phyloP scores from a whole-genome alignment of 2,888 invertebrate species.

The Diadegma fenestrale region DNA sequence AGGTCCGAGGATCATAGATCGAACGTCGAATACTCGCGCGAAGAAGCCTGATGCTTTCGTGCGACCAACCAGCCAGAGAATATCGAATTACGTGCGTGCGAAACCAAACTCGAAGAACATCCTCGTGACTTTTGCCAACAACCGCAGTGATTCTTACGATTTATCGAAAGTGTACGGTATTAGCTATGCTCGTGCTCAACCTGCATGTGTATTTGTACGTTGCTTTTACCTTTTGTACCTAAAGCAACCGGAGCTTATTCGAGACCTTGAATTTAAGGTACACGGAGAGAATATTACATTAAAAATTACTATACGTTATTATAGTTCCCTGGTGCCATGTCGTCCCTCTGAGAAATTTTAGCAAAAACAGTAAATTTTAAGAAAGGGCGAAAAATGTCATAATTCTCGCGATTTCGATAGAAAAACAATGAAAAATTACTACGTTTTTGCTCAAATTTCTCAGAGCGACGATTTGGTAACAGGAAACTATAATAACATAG shows the following conservation, averaged over 20 bases:
- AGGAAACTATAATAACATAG: no score
- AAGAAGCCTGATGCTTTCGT: constrained; percentile 13
- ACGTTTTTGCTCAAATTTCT: no score
- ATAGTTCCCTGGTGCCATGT: no score
- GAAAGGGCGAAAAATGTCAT: no score
- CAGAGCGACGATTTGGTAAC: no score
- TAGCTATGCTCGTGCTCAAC: constrained; percentile 17
- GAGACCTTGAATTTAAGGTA: constrained; percentile 60
- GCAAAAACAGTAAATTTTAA: no score
- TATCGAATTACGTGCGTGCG: constrained; percentile 66
- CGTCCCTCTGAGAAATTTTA: no score
- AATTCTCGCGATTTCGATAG: no score
- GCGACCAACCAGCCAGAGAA: constrained; percentile 36
- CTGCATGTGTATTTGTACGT: background rate
- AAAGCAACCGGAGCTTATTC: background rate
- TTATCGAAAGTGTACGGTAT: constrained; percentile 60
- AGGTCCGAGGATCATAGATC: constrained; percentile 56
- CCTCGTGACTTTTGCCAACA: constrained; percentile 22
- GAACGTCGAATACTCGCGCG: constrained; percentile 15
- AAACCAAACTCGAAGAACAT: constrained; percentile 34
- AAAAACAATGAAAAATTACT: no score
- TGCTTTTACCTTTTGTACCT: background rate
- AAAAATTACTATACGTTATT: no score
- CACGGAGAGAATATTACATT: no score
- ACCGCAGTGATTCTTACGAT: constrained; percentile 51